Evolutionary conservation across 2,888 invertebrate genomes (phyloP).

Genomic region (Pachydiplax longipennis): DNA sequence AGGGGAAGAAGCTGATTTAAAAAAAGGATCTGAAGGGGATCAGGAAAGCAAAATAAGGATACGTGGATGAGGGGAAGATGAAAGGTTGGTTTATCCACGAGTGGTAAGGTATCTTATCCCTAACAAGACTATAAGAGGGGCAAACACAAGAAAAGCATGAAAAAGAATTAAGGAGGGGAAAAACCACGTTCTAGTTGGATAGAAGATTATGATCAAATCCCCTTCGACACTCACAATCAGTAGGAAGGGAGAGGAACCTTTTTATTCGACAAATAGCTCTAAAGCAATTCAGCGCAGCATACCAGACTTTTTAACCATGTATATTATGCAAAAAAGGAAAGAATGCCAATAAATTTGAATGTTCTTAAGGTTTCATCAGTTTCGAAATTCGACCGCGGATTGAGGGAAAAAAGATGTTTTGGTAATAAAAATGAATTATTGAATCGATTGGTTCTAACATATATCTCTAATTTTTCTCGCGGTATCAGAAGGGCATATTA

Average conservation of each 20-base stretch:
- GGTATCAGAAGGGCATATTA: no score
- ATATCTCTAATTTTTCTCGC: no score
- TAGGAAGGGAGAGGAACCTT: neutral
- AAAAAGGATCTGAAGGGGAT: no score
- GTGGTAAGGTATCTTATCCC: neutral
- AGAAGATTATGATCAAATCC: neutral
- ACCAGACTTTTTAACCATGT: neutral
- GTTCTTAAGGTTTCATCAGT: no score
- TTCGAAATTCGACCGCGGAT: no score
- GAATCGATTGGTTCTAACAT: no score
- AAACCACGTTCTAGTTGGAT: neutral
- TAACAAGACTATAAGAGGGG: neutral
- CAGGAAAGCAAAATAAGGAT: no score
- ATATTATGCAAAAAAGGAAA: neutral
- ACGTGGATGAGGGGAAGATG: neutral
- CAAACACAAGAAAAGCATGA: neutral
- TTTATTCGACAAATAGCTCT: neutral
- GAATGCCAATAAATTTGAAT: no score
- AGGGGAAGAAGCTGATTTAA: no score
- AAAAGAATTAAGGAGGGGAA: neutral
- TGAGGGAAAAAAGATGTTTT: no score
- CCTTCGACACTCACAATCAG: neutral
- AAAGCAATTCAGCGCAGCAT: neutral
- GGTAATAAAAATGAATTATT: no score
- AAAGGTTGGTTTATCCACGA: neutral